phyloP scores from a whole-genome alignment of 2,797 vertebrate genomes.

The Pantherophis alleghaniensis region DNA sequence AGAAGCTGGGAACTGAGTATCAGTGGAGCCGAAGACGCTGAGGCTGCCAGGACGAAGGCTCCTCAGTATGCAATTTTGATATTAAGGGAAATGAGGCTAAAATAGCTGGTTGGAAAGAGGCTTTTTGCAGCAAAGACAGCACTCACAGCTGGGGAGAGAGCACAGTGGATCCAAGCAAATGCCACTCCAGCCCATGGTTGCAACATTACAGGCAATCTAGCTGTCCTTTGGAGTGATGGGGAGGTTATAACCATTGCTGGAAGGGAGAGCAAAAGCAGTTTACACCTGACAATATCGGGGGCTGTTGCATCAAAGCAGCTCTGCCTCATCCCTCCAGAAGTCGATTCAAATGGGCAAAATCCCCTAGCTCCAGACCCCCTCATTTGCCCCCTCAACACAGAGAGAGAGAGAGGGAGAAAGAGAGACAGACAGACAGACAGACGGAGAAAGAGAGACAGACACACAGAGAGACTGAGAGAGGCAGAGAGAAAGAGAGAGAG shows the following conservation, averaged over 20 bases:
- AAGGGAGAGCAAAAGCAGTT: neutral
- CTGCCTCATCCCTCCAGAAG: neutral
- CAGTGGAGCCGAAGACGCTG: neutral
- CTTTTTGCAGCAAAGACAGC: neutral
- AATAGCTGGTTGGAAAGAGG: neutral
- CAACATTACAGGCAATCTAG: neutral
- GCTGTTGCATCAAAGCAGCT: too few relatives aligned
- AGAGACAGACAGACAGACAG: too few relatives aligned
- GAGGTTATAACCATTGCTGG: neutral
- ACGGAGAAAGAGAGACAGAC: neutral
- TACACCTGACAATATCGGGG: neutral
- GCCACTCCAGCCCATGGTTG: neutral
- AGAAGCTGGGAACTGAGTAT: too few relatives aligned
- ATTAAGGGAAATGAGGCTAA: neutral
- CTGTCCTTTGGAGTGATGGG: neutral
- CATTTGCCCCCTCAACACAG: too few relatives aligned
- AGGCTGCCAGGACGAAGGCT: too few relatives aligned
- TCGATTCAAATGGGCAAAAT: neutral
- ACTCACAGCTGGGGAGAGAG: neutral
- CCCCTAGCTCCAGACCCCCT: neutral
- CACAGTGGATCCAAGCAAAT: conserved; percentile 5
- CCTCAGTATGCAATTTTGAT: neutral
- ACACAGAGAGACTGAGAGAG: neutral
- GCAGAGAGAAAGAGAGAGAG: too few relatives aligned
- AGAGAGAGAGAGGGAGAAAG: too few relatives aligned